A percentile compares a stretch with the other conserved stretches of the same genome.
phyloP scores from a whole-genome alignment of 2,113 vertebrate species.

The Chionomys nivalis region DNA sequence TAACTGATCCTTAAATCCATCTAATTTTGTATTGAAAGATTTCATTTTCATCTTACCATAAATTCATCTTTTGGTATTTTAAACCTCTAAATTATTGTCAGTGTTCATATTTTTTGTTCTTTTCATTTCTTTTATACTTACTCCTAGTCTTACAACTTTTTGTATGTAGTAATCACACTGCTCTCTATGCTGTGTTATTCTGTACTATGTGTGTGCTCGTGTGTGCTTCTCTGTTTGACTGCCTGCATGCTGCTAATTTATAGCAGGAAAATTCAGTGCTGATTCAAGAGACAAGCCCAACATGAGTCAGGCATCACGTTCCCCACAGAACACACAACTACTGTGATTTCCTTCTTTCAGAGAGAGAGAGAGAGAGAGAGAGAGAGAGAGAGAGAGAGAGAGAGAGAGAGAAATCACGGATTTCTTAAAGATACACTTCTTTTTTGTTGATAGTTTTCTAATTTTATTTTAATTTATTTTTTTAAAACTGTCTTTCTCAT shows the following conservation, averaged over 20 bases:
- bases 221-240: background rate
- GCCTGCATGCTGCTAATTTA: background rate
- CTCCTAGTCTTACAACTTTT: background rate
- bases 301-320: background rate
- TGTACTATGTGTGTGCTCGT: background rate
- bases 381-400: background rate
- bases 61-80: background rate
- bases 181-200: background rate
- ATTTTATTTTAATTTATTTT: too few relatives aligned
- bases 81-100: background rate
- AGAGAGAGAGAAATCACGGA: background rate
- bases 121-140: background rate
- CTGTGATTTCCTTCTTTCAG: accelerated
- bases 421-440: background rate
- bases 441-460: too few relatives aligned
- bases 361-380: background rate
- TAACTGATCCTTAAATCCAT: background rate
- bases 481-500: too few relatives aligned
- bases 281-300: background rate
- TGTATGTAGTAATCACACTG: background rate
- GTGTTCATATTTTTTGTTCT: background rate
- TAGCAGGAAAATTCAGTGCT: background rate
- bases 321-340: background rate
- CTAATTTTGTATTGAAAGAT: background rate
- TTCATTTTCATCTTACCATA: background rate